Conservation (phyloP, 2,113 vertebrate species). For the Clarias magur region DNA sequence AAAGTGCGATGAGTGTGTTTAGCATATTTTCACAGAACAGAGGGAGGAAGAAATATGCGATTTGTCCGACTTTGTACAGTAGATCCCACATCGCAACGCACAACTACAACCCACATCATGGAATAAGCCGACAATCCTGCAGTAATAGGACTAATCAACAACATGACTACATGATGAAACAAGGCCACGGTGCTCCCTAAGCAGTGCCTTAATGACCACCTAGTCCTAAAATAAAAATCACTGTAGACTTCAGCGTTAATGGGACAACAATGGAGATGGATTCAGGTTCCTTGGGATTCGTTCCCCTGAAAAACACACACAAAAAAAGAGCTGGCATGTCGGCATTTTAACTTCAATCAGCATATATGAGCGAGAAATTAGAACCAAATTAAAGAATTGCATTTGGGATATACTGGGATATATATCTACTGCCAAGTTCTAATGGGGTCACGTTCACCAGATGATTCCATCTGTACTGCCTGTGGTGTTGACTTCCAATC, state of each 20-base stretch:
- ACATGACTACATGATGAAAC: slow-evolving; percentile 2
- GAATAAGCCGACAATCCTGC: background rate
- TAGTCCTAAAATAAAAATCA: slow-evolving; percentile 23
- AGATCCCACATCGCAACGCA: slow-evolving; percentile 3
- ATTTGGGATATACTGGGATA: background rate
- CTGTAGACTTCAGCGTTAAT: background rate
- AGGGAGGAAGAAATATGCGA: background rate
- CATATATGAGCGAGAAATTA: background rate
- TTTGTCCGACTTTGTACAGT: background rate
- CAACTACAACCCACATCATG: background rate
- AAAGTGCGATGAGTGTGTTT: background rate
- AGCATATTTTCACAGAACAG: background rate
- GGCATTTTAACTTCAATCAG: background rate
- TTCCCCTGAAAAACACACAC: background rate
- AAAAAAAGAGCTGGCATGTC: background rate
- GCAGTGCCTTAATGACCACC: slow-evolving; percentile 17
- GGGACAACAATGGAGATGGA: background rate
- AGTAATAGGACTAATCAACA: slow-evolving; percentile 39
- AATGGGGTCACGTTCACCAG: background rate
- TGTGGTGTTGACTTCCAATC: background rate
- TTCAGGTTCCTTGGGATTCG: background rate
- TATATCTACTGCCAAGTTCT: background rate
- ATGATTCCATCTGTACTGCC: background rate
- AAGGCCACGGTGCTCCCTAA: background rate
- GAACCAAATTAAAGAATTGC: background rate